phyloP scores from a whole-genome alignment of 2,888 invertebrate species.

The Dolomedes plantarius region DNA sequence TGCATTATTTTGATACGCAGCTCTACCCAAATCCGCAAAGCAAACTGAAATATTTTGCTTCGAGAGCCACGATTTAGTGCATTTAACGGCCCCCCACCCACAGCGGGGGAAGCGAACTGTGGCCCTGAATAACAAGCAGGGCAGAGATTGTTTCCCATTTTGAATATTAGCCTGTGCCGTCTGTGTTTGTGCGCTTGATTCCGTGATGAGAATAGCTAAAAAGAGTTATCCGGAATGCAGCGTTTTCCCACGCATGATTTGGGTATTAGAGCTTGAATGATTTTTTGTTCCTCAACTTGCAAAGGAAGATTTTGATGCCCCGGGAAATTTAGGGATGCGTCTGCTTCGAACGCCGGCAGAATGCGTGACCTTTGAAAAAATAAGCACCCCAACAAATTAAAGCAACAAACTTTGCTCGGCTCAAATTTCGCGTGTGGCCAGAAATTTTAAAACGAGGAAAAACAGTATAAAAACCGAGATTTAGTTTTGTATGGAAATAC shows the following conservation, averaged over 20 bases:
- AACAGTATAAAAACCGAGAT: conserved; percentile 5
- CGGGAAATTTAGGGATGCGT: neutral
- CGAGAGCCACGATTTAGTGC: conserved; percentile 26
- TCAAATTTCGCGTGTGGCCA: conserved; percentile 22
- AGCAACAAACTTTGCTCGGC: conserved; percentile 18
- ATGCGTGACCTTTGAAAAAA: conserved; percentile 51
- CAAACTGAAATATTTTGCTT: conserved; percentile 44
- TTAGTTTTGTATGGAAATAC: conserved; percentile 16
- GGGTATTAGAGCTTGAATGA: conserved; percentile 32
- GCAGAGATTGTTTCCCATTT: conserved; percentile 23
- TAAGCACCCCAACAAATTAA: conserved; percentile 9
- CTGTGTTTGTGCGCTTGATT: conserved; percentile 36
- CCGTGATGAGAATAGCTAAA: conserved; percentile 49
- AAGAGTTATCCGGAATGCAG: conserved; percentile 23
- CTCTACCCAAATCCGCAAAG: conserved; percentile 25
- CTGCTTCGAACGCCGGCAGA: conserved; percentile 4
- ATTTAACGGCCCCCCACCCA: conserved; percentile 25
- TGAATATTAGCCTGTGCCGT: conserved; percentile 38
- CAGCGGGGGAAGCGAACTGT: conserved; percentile 1
- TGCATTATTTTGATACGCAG: conserved; percentile 47
- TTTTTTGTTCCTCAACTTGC: conserved; percentile 23
- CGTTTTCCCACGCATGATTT: conserved; percentile 34
- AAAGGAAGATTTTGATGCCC: conserved; percentile 13
- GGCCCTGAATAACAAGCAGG: conserved; percentile 56
- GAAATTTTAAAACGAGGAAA: conserved; percentile 13